Evolutionary conservation across 2,888 invertebrate genomes (phyloP).

Genomic region (Caenorhabditis uteleia): DNA sequence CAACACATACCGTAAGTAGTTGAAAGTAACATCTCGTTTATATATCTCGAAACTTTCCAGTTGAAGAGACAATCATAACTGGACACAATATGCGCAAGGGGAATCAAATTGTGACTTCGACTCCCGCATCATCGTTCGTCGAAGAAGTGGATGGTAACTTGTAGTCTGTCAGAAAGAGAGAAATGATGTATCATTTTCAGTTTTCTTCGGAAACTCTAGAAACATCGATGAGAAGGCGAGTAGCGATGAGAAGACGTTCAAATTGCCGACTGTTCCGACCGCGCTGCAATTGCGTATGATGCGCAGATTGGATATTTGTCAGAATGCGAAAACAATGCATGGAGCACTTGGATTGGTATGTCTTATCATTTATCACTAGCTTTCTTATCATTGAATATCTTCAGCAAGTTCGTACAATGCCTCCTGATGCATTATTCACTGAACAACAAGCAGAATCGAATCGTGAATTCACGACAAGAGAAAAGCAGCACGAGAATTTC

Average conservation of each 20-base stretch:
- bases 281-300: no score
- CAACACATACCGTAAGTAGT: constrained; percentile 2
- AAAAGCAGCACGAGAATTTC: constrained; percentile 32
- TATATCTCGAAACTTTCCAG: no score
- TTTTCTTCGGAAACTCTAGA: no score
- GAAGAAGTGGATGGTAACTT: no score
- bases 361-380: background rate
- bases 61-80: constrained; percentile 6
- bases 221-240: no score
- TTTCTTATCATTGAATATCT: background rate
- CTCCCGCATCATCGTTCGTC: constrained; percentile 24
- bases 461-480: constrained; percentile 6
- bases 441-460: background rate
- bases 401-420: constrained; percentile 9
- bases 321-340: constrained; percentile 8
- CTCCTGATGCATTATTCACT: constrained; percentile 12
- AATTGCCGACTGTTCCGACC: no score
- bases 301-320: constrained; percentile 12
- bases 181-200: no score
- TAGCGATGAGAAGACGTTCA: no score
- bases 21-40: no score
- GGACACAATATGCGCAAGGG: background rate
- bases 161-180: no score
- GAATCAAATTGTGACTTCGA: constrained; percentile 20
- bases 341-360: constrained; percentile 9